Evolutionary conservation across 2,113 vertebrate species (phyloP).

Genomic region (Alaudala cheleensis): DNA sequence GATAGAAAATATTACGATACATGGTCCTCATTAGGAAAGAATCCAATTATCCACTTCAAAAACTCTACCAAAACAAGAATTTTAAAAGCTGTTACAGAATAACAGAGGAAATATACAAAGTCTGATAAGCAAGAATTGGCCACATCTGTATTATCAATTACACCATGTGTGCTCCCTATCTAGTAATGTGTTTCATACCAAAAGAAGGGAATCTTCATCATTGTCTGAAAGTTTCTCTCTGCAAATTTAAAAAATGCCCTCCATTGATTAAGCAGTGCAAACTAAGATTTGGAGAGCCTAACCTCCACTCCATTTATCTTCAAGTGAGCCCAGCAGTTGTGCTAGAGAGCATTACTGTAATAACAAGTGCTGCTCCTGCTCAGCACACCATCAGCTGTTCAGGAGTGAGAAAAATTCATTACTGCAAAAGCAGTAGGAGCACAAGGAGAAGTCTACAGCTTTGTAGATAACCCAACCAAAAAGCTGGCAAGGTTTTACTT

Average conservation of each 20-base stretch:
- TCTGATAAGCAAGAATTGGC: not conserved
- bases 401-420: not conserved
- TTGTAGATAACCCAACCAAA: not conserved
- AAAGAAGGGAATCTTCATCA: not conserved
- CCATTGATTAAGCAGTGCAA: constrained; percentile 9
- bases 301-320: constrained; percentile 20
- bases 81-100: constrained; percentile 1
- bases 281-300: constrained; percentile 8
- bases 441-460: not conserved
- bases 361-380: not conserved
- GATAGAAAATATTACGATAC: not conserved
- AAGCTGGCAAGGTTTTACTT: not conserved
- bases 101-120: not conserved
- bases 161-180: not conserved
- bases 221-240: not conserved
- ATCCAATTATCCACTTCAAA: constrained; percentile 37
- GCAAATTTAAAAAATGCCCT: constrained; percentile 2
- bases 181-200: not conserved
- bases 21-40: constrained; percentile 8
- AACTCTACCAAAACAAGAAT: constrained; percentile 13
- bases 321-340: not conserved
- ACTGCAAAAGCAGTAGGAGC: not conserved
- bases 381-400: not conserved
- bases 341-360: not conserved
- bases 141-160: not conserved